Evolutionary conservation across 1,140 invertebrate genomes (phyloP), one percentile per base, ranked within the genome.

Genomic region (Drosophila pectinifera): DNA sequence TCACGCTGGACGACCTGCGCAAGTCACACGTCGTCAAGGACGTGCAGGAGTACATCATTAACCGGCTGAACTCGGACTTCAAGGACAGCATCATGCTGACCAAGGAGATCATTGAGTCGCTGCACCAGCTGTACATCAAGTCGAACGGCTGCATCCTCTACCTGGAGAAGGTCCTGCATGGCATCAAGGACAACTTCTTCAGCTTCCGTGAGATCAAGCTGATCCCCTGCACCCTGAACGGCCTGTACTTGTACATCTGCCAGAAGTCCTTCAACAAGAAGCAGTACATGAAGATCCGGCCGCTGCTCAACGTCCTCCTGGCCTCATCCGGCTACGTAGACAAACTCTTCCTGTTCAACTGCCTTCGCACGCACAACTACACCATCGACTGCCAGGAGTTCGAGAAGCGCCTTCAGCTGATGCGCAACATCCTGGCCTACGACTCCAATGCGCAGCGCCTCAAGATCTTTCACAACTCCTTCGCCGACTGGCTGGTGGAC

Each of bases 121-220:
- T 99, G 7, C 98, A 99, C 92, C 97, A 98, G 82, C 93, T 99
- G 7, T 96, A 99, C 84, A 99, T 99, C 73, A 99, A 99, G 92
- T 98, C 97, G 86, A 98, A 99, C 91, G 98, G 98, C 0, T 99
- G 98, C 90, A 96, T 99, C 78, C 93, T 99, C 1, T 99, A 99
- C 83, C 92, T 99, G 61, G 97, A 99, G 92, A 97, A 97, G 92
- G 97, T 98, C 4, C 93, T 99, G 24, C 97, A 99, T 80, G 97
- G 97, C 0, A 97, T 99, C 0, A 96, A 97, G 1, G 97, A 99
- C 75, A 97, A 96, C 75, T 98, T 98, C 86, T 98, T 99, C 62
- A 96, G 97, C 10, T 93, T 99, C 24, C 93, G 97, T 1, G 94
- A 95, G 82, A 95, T 97, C 5, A 94, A 96, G 26, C 96, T 98